A percentile compares a stretch with the other conserved stretches of the same genome.
Evolutionary conservation across 1,140 invertebrate genomes (phyloP).

Genomic region (Oppia nitens): DNA sequence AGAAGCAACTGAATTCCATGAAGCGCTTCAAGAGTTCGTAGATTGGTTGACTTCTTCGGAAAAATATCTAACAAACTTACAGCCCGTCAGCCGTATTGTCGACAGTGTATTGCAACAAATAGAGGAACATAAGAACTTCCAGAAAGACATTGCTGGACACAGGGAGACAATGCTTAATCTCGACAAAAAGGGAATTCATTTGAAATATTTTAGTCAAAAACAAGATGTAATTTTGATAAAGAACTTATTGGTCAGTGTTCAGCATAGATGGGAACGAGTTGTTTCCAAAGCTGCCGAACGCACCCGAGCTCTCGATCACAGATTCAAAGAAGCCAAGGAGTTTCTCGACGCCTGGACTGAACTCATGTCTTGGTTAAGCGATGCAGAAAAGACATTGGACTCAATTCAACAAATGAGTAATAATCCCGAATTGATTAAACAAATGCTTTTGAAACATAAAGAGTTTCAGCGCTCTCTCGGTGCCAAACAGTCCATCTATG

Average conservation of each 20-base stretch:
- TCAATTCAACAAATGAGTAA: slow-evolving; percentile 38
- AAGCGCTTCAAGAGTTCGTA: slow-evolving; percentile 70
- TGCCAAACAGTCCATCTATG: slow-evolving; percentile 74
- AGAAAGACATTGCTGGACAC: slow-evolving; percentile 86
- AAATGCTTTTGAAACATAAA: slow-evolving; percentile 70
- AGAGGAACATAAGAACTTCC: slow-evolving; percentile 89
- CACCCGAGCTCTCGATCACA: slow-evolving; percentile 79
- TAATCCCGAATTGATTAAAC: slow-evolving; percentile 82
- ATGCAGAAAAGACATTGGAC: slow-evolving; percentile 55
- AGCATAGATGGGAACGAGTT: slow-evolving; percentile 93
- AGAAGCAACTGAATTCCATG: slow-evolving; percentile 90
- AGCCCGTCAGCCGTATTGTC: slow-evolving; percentile 82
- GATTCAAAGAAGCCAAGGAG: slow-evolving; percentile 87
- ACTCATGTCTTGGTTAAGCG: slow-evolving; percentile 60
- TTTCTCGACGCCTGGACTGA: slow-evolving; percentile 74
- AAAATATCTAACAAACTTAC: slow-evolving; percentile 66
- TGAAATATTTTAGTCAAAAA: slow-evolving; percentile 98
- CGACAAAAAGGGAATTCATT: slow-evolving; percentile 90
- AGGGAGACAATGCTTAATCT: slow-evolving; percentile 84
- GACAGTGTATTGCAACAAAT: slow-evolving; percentile 79
- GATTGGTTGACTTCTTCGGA: slow-evolving; percentile 90
- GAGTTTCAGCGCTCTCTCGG: slow-evolving; percentile 82
- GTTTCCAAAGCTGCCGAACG: slow-evolving; percentile 89
- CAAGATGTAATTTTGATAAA: slow-evolving; percentile 98
- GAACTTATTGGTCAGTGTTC: slow-evolving; percentile 87